Percentiles rank a stretch among this genome's conserved stretches.
Evolutionary conservation across 2,888 invertebrate genomes (phyloP).

Genomic region (Drosophila paramelanica): DNA sequence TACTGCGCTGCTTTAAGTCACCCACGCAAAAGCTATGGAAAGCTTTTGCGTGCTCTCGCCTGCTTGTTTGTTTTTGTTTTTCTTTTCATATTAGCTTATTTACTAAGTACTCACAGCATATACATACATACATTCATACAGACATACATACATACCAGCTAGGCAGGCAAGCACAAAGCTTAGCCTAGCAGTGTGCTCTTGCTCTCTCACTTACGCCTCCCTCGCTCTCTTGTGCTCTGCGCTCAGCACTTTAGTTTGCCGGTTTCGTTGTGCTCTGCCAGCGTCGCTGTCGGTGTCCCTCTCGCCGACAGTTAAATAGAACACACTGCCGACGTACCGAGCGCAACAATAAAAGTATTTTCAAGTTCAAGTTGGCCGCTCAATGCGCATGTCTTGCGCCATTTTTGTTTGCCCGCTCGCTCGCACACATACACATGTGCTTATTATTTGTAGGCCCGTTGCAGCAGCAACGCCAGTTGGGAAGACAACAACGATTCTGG

Average conservation of each 20-base stretch:
- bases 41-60: constrained; percentile 42
- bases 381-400: constrained; percentile 82
- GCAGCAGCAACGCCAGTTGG: constrained; percentile 20
- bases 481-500: constrained; percentile 9
- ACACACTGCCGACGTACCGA: constrained; percentile 29
- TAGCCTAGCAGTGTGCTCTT: constrained; percentile 30
- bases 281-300: constrained; percentile 44
- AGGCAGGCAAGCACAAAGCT: constrained; percentile 29
- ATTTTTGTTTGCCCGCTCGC: constrained; percentile 54
- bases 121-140: constrained; percentile 10
- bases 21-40: constrained; percentile 73
- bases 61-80: constrained; percentile 39
- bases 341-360: constrained; percentile 65
- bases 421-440: constrained; percentile 28
- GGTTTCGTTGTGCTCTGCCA: constrained; percentile 36
- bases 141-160: constrained; percentile 35
- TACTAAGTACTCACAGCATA: constrained; percentile 17
- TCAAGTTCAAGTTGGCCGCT: constrained; percentile 85
- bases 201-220: constrained; percentile 8
- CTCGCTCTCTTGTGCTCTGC: constrained; percentile 17
- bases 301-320: constrained; percentile 51
- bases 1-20: constrained; percentile 64
- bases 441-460: constrained; percentile 4
- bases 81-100: constrained; percentile 31
- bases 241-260: constrained; percentile 45